Evolutionary conservation across 2,797 vertebrate genomes (phyloP).

Genomic region (Chaunax sp.): DNA sequence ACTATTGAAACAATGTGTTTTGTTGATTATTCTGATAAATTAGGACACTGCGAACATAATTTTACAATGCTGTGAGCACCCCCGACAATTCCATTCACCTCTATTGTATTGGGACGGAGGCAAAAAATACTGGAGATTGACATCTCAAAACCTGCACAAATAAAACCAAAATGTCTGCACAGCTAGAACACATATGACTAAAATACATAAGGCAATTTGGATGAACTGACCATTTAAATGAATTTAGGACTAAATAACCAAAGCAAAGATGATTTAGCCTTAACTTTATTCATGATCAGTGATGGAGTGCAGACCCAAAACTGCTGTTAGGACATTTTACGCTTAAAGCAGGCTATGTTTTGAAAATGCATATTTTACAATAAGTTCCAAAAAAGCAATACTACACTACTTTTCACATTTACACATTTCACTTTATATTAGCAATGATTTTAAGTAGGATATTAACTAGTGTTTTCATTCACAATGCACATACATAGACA

Average conservation of each 20-base stretch:
- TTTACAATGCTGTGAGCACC: neutral
- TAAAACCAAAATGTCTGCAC: neutral
- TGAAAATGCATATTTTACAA: neutral
- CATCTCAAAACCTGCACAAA: neutral
- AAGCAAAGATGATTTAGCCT: neutral
- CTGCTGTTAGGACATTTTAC: neutral
- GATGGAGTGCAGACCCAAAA: neutral
- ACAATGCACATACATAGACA: conserved; percentile 7
- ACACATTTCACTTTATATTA: neutral
- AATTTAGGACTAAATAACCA: no score
- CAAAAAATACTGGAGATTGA: neutral
- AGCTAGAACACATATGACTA: neutral
- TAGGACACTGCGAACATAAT: neutral
- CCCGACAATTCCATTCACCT: conserved; percentile 10
- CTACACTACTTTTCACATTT: neutral
- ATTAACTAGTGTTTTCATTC: neutral
- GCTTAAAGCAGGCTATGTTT: neutral
- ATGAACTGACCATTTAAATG: no score
- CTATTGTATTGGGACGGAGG: neutral
- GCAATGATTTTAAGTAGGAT: neutral
- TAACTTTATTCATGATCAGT: neutral
- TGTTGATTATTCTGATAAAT: conserved; percentile 9
- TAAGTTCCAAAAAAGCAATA: neutral
- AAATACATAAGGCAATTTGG: no score
- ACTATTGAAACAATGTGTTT: conserved; percentile 7